Conservation (phyloP, 2,113 vertebrate genomes). For the Anoplopoma fimbria region DNA sequence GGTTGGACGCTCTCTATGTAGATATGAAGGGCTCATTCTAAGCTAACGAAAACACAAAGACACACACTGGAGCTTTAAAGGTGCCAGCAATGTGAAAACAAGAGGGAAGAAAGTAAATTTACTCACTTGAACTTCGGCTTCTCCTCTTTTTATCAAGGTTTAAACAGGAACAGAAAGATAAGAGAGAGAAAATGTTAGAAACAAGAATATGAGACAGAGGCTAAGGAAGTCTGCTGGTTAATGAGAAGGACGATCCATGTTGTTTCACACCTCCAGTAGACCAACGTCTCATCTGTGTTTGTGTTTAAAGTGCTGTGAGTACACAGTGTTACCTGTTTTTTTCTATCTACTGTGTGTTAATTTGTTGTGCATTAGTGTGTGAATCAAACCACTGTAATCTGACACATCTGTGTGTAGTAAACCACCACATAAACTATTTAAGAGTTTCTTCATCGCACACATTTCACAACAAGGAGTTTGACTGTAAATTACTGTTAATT, state of each 20-base stretch:
- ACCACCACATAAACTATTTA: conserved; percentile 38
- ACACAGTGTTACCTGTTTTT: conserved; percentile 21
- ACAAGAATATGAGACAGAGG: neutral
- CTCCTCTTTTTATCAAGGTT: conserved; percentile 82
- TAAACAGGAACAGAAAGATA: conserved; percentile 55
- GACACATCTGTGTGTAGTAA: conserved; percentile 10
- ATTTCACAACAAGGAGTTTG: conserved; percentile 38
- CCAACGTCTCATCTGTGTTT: conserved; percentile 34
- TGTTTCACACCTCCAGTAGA: conserved; percentile 52
- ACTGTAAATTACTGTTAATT: conserved; percentile 66
- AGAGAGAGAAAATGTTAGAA: conserved; percentile 64
- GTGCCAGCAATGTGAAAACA: neutral
- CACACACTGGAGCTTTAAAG: neutral
- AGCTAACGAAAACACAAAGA: too few species aligned
- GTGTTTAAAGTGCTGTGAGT: conserved; percentile 21
- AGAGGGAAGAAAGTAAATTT: neutral
- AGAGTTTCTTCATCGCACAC: conserved; percentile 45
- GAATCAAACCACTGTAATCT: conserved; percentile 56
- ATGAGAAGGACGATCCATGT: conserved; percentile 47
- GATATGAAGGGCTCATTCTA: too few species aligned
- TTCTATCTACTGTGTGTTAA: conserved; percentile 64
- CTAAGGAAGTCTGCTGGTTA: conserved; percentile 59
- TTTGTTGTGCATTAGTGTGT: conserved; percentile 72
- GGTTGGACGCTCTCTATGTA: too few species aligned
- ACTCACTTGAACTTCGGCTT: conserved; percentile 93